Conservation (phyloP, 53 echinoderm and acorn worm genomes). For the Luidia sarsii region DNA sequence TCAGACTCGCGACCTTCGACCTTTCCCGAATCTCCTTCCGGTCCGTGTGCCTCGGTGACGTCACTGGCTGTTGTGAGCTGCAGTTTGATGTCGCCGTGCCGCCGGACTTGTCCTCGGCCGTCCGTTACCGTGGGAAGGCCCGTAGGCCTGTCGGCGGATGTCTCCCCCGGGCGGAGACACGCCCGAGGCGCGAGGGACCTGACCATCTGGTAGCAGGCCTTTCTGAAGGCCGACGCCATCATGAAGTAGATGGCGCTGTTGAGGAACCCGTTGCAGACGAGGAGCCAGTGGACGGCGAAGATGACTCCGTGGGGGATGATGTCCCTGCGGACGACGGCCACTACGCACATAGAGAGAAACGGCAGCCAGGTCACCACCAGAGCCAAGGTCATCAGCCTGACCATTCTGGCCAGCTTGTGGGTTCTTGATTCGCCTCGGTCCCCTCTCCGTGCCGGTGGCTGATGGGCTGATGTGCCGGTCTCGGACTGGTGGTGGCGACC, state of each 20-base stretch:
- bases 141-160: too few relatives aligned
- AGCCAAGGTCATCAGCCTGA: constrained; percentile 6
- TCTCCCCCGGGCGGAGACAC: neutral
- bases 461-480: neutral
- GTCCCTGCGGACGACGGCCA: neutral
- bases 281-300: constrained; percentile 1
- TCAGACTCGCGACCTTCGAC: too few relatives aligned
- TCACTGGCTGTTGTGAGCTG: too few relatives aligned
- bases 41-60: too few relatives aligned
- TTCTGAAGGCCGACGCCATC: neutral
- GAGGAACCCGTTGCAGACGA: neutral
- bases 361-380: constrained; percentile 18
- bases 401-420: constrained; percentile 21
- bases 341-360: neutral
- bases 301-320: neutral
- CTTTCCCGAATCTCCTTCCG: too few relatives aligned
- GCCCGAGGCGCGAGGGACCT: neutral
- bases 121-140: too few relatives aligned
- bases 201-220: neutral
- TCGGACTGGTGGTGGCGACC: neutral
- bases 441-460: too few relatives aligned
- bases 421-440: too few relatives aligned
- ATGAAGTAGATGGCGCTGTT: constrained; percentile 28
- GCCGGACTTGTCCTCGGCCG: too few relatives aligned
- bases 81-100: too few relatives aligned